A percentile compares a stretch with the other conserved stretches of the same genome.
Conservation (phyloP, 2,797 vertebrate species). For the Danionella dracula region DNA sequence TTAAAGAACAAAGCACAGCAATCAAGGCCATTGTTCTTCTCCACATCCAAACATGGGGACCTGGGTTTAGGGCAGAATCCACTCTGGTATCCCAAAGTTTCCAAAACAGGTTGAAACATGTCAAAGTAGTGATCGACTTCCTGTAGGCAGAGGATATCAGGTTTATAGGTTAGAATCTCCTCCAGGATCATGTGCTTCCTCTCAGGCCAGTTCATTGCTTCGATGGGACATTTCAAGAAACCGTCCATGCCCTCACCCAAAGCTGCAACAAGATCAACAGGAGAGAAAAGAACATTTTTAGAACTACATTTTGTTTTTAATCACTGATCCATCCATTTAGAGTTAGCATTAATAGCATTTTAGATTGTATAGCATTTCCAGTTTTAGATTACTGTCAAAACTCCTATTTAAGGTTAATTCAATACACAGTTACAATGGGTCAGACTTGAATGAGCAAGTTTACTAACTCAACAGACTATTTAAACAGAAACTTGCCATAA, state of each 20-base stretch:
- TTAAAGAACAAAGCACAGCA: constrained; percentile 91
- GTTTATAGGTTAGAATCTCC: constrained; percentile 88
- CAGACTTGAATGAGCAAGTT: no score
- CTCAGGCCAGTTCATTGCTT: constrained; percentile 90
- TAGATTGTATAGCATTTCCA: no score
- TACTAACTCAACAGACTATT: no score
- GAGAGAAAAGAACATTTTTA: no score
- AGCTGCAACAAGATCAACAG: constrained; percentile 63
- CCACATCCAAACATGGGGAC: constrained; percentile 89
- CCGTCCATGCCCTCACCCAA: constrained; percentile 92
- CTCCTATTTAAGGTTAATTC: no score
- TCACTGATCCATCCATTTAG: no score
- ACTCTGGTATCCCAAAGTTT: constrained; percentile 84
- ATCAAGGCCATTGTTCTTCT: constrained; percentile 86
- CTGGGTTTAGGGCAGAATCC: constrained; percentile 88
- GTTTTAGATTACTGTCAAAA: no score
- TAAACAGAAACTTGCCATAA: no score
- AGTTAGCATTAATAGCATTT: not conserved
- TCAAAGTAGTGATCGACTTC: constrained; percentile 96
- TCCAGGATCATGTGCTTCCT: constrained; percentile 93
- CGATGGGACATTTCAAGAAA: constrained; percentile 84
- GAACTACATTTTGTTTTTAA: no score
- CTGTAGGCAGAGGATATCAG: constrained; percentile 88
- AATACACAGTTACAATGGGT: no score
- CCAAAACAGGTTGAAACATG: constrained; percentile 86